Conservation (phyloP, 2,888 invertebrate genomes). For the Napeogenes inachia region DNA sequence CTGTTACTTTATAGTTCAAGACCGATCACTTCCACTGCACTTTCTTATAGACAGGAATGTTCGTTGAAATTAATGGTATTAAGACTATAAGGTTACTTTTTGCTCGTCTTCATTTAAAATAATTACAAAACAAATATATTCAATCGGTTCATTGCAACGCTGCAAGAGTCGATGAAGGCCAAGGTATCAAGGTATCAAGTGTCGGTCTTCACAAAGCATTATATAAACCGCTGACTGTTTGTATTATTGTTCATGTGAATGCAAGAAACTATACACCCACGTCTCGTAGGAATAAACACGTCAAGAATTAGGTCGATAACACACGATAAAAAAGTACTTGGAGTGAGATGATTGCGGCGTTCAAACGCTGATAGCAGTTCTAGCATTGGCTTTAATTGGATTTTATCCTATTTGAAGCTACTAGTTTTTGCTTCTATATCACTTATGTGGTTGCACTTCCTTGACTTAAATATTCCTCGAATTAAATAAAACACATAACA, state of each 20-base stretch:
- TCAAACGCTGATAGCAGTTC: no score
- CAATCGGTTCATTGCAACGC: conserved; percentile 8
- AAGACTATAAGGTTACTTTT: no score
- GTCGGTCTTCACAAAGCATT: conserved; percentile 60
- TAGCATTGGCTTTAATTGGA: no score
- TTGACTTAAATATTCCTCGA: no score
- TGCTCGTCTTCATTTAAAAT: no score
- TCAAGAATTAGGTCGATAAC: conserved; percentile 36
- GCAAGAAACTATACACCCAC: conserved; percentile 65
- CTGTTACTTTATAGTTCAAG: conserved; percentile 18
- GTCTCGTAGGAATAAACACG: conserved; percentile 41
- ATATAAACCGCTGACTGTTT: conserved; percentile 59
- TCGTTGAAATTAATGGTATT: no score
- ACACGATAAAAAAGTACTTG: conserved; percentile 18
- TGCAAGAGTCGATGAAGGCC: conserved; percentile 44
- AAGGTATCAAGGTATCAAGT: conserved; percentile 71
- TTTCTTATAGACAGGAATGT: not conserved
- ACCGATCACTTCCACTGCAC: conserved; percentile 7
- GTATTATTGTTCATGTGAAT: conserved; percentile 65
- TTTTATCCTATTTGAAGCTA: no score
- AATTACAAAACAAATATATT: not conserved
- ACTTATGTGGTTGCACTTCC: no score
- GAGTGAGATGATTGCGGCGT: not conserved
- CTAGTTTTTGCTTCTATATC: no score
- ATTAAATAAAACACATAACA: no score